Evolutionary conservation across 2,888 invertebrate species (phyloP), one percentile per base, ranked within the genome.

Genomic region (Leptinotarsa rubiginosa): DNA sequence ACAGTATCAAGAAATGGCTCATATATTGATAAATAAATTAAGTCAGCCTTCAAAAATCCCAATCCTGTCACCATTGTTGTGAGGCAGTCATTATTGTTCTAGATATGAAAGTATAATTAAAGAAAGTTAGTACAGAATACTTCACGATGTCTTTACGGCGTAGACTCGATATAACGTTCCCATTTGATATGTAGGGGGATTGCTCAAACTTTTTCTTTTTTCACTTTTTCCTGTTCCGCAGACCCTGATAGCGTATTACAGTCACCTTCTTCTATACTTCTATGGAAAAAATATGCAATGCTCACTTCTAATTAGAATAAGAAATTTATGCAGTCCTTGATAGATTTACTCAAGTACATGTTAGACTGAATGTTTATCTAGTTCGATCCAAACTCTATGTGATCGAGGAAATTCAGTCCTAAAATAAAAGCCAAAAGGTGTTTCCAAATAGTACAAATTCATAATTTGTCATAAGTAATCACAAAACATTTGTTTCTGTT

Each of bases 71-170:
- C 78, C 75, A 80, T 81, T 82, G 80, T 80, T 77, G 79, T 79
- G 76, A 80, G 78, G 81, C 80, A 80, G 79, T 77, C 65, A 65
- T 82, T 79, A 81, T 82, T 82, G 80, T 81, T 82, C 79, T 78
- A 77, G 68, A 69, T 75, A 76, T 79, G 71, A 69, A 54, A 31
- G 56, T 74, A 65, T 83, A 81, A 83, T 56, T 15, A 82, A 84
- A 83, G 81, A 84, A 81, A 81, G 80, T 83, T 82, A 72, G 81
- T 85, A 86, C 81, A 85, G 85, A 85, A 86, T 84, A 85, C 84
- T 85, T 82, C 84, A 81, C 81, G 79, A 81, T 81, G 80, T 81
- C 82, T 79, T 75, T 82, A 83, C 84, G 83, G 83, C 83, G 84
- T 72, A 75, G 69, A 75, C 72, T 67, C 72, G 41, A 69, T 69